Evolutionary conservation across 2,888 invertebrate genomes (phyloP).

Genomic region (Ochropleura leucogaster): DNA sequence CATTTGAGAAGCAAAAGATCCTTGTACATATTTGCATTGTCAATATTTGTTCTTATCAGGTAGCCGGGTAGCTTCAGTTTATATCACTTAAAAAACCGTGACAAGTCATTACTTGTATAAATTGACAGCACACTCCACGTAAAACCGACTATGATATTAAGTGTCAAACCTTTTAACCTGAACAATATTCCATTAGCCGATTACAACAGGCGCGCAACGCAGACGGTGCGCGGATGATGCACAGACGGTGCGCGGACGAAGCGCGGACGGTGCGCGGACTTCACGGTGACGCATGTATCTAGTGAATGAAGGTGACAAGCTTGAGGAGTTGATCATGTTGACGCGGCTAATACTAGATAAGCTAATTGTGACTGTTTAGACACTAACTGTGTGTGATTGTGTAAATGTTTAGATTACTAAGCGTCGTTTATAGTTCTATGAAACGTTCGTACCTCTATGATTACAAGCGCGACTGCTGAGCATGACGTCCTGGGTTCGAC

Average conservation of each 20-base stretch:
- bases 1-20: background rate
- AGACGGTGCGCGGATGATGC: background rate
- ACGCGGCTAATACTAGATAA: background rate
- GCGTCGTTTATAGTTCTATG: background rate
- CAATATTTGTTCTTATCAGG: background rate
- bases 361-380: background rate
- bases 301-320: constrained; percentile 2
- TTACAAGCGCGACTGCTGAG: background rate
- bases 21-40: background rate
- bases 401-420: background rate
- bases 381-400: too few species aligned
- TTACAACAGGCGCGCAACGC: constrained; percentile 22
- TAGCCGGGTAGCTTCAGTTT: too few species aligned
- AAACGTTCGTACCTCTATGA: background rate
- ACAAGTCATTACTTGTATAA: constrained; percentile 5
- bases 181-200: constrained; percentile 38
- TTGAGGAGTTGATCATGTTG: constrained; percentile 25
- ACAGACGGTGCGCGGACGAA: background rate
- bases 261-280: background rate
- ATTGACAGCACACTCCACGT: constrained; percentile 18
- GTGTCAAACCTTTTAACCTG: constrained; percentile 28
- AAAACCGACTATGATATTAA: background rate
- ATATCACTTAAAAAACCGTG: background rate
- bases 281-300: background rate
- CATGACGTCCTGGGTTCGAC: background rate